phyloP scores from a whole-genome alignment of 2,113 vertebrate genomes.

The Petrocephalus zakoni region DNA sequence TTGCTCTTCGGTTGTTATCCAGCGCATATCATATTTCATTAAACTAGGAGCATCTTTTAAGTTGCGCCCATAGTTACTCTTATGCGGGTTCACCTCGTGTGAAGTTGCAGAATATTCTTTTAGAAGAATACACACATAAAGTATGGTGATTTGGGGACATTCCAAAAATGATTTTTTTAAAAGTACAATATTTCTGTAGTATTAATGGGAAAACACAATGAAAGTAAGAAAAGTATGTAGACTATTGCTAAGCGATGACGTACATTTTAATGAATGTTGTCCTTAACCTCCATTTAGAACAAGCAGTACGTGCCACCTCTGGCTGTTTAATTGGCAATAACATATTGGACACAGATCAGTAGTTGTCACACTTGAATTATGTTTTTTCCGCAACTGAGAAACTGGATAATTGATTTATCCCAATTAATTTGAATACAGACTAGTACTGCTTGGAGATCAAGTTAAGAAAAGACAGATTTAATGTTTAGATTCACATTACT shows the following conservation, averaged over 20 bases:
- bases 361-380: neutral
- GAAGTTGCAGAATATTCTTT: neutral
- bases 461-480: neutral
- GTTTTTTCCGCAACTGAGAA: neutral
- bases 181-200: too few relatives aligned
- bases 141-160: too few relatives aligned
- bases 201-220: too few relatives aligned
- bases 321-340: neutral
- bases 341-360: neutral
- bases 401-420: neutral
- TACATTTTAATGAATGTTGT: neutral
- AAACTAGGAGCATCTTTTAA: neutral
- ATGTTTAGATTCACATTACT: neutral
- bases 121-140: neutral
- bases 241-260: neutral
- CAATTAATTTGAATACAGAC: neutral
- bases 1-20: neutral
- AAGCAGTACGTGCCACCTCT: neutral
- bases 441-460: neutral
- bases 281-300: neutral
- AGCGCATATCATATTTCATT: neutral
- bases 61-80: neutral
- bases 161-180: too few relatives aligned
- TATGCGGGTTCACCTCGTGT: neutral
- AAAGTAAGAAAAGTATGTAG: too few relatives aligned